Conservation (phyloP, 1,140 invertebrate genomes). For the Polypedilum vanderplanki region DNA sequence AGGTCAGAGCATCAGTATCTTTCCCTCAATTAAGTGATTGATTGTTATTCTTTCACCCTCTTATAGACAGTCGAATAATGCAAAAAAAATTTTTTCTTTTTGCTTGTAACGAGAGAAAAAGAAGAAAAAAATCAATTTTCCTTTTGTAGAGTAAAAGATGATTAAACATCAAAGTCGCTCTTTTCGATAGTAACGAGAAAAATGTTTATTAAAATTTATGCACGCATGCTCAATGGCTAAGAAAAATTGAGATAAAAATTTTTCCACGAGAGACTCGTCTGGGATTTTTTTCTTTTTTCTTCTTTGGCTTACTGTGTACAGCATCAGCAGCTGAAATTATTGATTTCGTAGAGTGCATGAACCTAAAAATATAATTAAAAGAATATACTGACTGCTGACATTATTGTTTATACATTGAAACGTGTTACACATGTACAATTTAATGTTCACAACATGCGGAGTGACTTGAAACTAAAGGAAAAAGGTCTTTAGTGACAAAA, state of each 20-base stretch:
- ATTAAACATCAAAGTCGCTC: conserved; percentile 24
- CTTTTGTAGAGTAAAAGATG: background rate
- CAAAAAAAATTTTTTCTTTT: background rate
- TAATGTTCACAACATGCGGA: background rate
- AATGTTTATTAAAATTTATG: conserved; percentile 11
- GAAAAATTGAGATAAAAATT: background rate
- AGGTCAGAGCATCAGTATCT: background rate
- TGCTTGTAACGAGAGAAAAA: background rate
- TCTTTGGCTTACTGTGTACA: background rate
- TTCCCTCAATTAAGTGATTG: conserved; percentile 24
- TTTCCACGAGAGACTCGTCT: background rate
- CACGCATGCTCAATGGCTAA: conserved; percentile 5
- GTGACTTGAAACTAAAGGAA: background rate
- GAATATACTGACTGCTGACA: background rate
- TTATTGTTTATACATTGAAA: background rate
- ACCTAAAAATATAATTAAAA: conserved; percentile 15
- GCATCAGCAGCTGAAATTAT: conserved; percentile 4
- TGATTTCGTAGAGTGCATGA: background rate
- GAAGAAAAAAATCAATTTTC: conserved; percentile 15
- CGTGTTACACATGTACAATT: conserved; percentile 6
- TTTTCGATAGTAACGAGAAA: background rate
- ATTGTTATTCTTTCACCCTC: conserved; percentile 8
- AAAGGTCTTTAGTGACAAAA: background rate
- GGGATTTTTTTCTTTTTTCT: background rate
- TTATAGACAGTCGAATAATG: background rate